phyloP scores from a whole-genome alignment of 2,888 invertebrate species.

The Auanema freiburgensis region DNA sequence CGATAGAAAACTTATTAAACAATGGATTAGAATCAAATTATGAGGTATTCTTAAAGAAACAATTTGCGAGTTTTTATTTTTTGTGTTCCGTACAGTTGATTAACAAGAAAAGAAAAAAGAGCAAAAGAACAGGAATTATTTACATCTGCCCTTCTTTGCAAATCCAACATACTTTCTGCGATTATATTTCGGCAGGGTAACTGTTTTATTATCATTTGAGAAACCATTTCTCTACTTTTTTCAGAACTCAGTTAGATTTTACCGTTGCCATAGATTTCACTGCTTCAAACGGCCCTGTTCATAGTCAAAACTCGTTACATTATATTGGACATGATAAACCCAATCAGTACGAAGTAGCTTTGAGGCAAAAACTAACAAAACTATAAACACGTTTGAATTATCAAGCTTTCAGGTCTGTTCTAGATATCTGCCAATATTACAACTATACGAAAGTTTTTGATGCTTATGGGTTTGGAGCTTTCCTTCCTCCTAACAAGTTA shows the following conservation, averaged over 20 bases:
- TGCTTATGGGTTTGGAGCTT: conserved; percentile 70
- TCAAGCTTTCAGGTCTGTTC: conserved; percentile 41
- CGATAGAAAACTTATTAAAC: not conserved
- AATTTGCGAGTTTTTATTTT: too few species aligned
- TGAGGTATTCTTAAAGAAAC: conserved; percentile 9
- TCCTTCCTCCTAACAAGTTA: conserved; percentile 67
- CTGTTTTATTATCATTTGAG: not conserved
- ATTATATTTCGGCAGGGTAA: conserved; percentile 70
- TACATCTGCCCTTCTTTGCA: conserved; percentile 60
- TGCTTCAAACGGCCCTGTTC: conserved; percentile 68
- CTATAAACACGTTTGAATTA: too few species aligned
- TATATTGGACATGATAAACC: conserved; percentile 65
- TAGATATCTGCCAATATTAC: conserved; percentile 57
- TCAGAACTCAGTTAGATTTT: conserved; percentile 67
- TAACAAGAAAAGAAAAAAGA: conserved; percentile 68
- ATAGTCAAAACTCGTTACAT: conserved; percentile 65
- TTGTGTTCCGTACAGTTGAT: conserved; percentile 64
- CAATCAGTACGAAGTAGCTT: conserved; percentile 69
- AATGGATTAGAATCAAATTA: too few species aligned
- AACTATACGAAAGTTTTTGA: conserved; percentile 68
- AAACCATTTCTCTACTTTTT: conserved; percentile 11
- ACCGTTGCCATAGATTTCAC: conserved; percentile 69
- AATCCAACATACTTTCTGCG: conserved; percentile 69
- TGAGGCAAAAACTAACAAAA: too few species aligned
- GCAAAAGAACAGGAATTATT: conserved; percentile 68